Percentiles rank a stretch among this genome's conserved stretches.
phyloP scores from a whole-genome alignment of 2,797 vertebrate species.

The Sylvia borin region DNA sequence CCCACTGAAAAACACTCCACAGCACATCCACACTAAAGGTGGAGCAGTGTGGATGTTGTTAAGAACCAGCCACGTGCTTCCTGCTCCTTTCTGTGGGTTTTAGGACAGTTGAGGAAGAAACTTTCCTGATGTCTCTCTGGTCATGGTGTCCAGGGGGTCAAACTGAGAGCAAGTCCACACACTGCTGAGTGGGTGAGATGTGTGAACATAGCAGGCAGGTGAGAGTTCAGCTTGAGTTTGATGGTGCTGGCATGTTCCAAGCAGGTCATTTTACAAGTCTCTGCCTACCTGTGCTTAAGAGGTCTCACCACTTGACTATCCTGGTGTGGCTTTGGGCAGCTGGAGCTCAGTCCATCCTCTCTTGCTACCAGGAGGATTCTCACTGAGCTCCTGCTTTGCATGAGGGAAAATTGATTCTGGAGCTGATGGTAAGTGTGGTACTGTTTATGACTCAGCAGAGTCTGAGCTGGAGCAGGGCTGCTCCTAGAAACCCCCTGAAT shows the following conservation, averaged over 20 bases:
- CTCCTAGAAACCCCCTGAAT: slow-evolving; percentile 29
- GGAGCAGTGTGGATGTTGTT: background rate
- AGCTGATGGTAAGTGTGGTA: background rate
- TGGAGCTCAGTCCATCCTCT: background rate
- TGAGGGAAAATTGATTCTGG: slow-evolving; percentile 41
- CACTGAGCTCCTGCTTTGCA: slow-evolving; percentile 1
- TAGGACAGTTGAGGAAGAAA: background rate
- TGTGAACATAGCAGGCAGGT: background rate
- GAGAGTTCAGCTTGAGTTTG: background rate
- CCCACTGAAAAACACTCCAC: background rate
- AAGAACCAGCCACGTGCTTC: background rate
- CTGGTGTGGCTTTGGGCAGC: background rate
- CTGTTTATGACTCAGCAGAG: slow-evolving; percentile 53
- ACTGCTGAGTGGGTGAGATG: background rate
- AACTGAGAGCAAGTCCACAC: background rate
- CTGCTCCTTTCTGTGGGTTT: background rate
- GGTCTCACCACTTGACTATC: background rate
- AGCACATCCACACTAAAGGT: background rate
- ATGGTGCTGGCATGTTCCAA: background rate
- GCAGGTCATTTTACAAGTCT: background rate
- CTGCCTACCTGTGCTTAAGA: background rate
- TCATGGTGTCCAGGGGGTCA: background rate
- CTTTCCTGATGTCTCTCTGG: background rate
- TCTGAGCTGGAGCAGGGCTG: slow-evolving; percentile 4
- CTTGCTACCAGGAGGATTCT: background rate